Evolutionary conservation across 2,797 vertebrate species (phyloP), one percentile per base, ranked within the genome.

Genomic region (Gymnothorax reevesii): DNA sequence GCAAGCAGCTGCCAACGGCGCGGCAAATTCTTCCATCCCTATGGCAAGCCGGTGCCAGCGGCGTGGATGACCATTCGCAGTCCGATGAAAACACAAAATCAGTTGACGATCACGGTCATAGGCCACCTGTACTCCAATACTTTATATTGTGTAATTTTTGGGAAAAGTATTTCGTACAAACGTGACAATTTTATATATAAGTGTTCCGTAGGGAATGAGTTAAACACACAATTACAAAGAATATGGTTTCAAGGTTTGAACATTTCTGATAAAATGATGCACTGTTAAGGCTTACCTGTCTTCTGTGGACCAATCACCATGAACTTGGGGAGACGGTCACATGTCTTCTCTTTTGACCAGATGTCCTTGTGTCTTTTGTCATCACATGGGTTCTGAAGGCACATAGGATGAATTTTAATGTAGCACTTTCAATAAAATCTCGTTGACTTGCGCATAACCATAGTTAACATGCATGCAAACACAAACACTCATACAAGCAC

Each of bases 311-410:
- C 98, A 87, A 98, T 95, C 86, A 99, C 97, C 90, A 99, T 96
- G 92, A 99, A 99, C 90, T 97, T 99, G 88, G 98, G 98, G 86
- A 99, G 93, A 87, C 98, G 97, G 90, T 98, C 97, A 6, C 98
- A 99, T 0, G 97, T 99, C 96, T 99, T 99, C 91, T 98, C 98
- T 93, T 98, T 98, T 88, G 98, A 99, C 98, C 98, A 99, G 92
- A 99, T 99, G 92, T 99, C 98, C 94, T 97, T 97, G 91, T 99
- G 98, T 4, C 98, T 95, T 90, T 97, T 99, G 89, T 99, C 98
- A 49, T 99, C 98, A 87, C 98, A 99, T 0, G 98, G 98, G 90
- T 98, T 99, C 98, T 99, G 89, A 22, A 89, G 82, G 82, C 82
- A 80, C 89, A 42, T 88, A 7, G 89, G 75, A 88, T 57, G 86